Conservation (phyloP, 2,113 vertebrate species). For the Perca flavescens region DNA sequence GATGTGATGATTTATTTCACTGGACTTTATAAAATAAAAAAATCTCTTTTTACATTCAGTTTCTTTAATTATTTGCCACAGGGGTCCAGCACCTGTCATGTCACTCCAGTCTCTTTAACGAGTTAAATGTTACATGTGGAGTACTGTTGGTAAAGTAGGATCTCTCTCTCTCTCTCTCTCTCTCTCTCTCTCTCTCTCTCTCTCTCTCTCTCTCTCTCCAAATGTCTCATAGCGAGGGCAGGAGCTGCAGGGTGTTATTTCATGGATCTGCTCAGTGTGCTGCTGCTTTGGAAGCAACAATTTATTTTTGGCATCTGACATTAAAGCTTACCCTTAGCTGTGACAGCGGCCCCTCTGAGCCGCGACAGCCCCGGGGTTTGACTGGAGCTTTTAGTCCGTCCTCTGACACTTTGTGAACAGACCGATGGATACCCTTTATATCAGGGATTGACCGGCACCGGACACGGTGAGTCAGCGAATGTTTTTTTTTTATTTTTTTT, state of each 20-base stretch:
- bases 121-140: neutral
- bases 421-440: slow-evolving; percentile 22
- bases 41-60: slow-evolving; percentile 24
- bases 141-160: neutral
- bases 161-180: neutral
- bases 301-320: slow-evolving; percentile 88
- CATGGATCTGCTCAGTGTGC: slow-evolving; percentile 18
- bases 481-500: neutral
- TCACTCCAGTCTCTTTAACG: slow-evolving; percentile 8
- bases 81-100: slow-evolving; percentile 48
- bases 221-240: neutral
- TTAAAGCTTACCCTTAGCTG: slow-evolving; percentile 68
- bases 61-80: slow-evolving; percentile 12
- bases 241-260: slow-evolving; percentile 33
- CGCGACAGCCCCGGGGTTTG: neutral
- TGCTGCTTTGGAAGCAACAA: slow-evolving; percentile 40
- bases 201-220: neutral
- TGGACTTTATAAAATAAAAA: slow-evolving; percentile 10
- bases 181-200: neutral
- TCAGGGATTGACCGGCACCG: slow-evolving; percentile 25
- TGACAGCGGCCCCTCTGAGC: slow-evolving; percentile 38
- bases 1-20: slow-evolving; percentile 7
- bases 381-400: slow-evolving; percentile 13
- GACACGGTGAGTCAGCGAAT: slow-evolving; percentile 60
- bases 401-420: neutral